A percentile compares a stretch with the other conserved stretches of the same genome.
Evolutionary conservation across 2,797 vertebrate species (phyloP).

Genomic region (Okamejei kenojei): DNA sequence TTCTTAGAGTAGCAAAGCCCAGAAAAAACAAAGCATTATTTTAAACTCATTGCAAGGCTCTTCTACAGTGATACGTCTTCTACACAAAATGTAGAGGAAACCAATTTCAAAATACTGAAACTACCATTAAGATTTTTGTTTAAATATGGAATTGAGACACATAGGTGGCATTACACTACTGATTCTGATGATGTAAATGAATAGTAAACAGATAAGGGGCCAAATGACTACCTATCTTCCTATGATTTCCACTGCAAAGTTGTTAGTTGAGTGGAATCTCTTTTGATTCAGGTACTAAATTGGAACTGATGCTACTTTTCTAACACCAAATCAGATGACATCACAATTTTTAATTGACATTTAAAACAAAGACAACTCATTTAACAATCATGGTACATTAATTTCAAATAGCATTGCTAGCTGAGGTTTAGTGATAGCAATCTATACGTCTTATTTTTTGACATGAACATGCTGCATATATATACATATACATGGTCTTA

Average conservation of each 20-base stretch:
- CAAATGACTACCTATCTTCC: no score
- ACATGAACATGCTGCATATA: constrained; percentile 52
- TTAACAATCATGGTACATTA: neutral
- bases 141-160: no score
- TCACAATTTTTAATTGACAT: neutral
- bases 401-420: neutral
- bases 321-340: no score
- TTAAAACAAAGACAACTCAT: neutral
- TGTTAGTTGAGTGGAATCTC: no score
- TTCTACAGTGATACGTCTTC: neutral
- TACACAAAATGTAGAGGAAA: neutral
- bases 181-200: no score
- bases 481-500: constrained; percentile 46
- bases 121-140: no score
- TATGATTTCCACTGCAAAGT: no score
- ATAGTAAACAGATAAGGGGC: no score
- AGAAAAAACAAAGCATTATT: neutral
- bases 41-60: neutral
- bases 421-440: neutral
- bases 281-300: no score
- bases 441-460: constrained; percentile 54
- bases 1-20: neutral
- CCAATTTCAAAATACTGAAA: neutral
- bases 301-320: no score
- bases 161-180: no score